Evolutionary conservation across 2,888 invertebrate genomes (phyloP), one percentile per base, ranked within the genome.

Genomic region (Mechanitis messenoides): DNA sequence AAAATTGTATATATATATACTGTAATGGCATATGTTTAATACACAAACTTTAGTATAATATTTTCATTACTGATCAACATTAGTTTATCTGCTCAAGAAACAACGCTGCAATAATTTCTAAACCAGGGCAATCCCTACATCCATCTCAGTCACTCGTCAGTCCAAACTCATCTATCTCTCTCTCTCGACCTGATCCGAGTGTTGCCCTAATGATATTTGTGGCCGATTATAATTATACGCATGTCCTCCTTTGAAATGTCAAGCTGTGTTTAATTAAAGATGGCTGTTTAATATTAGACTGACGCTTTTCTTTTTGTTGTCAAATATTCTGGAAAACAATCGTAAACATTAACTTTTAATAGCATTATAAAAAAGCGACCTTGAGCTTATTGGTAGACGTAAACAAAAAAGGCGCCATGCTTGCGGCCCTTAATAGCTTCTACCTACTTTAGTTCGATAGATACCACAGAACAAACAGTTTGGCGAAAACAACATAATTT

Each of bases 181-280:
- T 70, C 77, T 69, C 69, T 63, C 79, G 80, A 81, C 80, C 83
- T 80, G 84, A 84, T 84, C 76, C 80, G 73, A 77, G 81, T 77
- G 82, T 78, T 87, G 90, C 74, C 85, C 89, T 86, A 86, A 89
- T 90, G 90, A 90, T 90, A 90, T 90, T 90, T 90, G 85, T 87
- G 85, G 86, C 88, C 80, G 81, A 85, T 82, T 85, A 85, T 83
- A 87, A 85, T 87, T 87, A 87, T 85, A 85, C 84, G 74, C 76
- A 85, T 83, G 90, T 84, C 89, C 90, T 87, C 85, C 78, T 89
- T 84, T 85, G 80, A 90, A 90, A 90, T 90, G 90, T 88, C 90
- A 89, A 83, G 83, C 85, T 83, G 84, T 83, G 78, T 87, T 85
- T 87, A 89, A 90, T 90, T 89, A 88, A 85, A 85, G 76, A 76